Evolutionary conservation across 1,140 invertebrate genomes (phyloP).

Genomic region (Drosophila parabipectinata): DNA sequence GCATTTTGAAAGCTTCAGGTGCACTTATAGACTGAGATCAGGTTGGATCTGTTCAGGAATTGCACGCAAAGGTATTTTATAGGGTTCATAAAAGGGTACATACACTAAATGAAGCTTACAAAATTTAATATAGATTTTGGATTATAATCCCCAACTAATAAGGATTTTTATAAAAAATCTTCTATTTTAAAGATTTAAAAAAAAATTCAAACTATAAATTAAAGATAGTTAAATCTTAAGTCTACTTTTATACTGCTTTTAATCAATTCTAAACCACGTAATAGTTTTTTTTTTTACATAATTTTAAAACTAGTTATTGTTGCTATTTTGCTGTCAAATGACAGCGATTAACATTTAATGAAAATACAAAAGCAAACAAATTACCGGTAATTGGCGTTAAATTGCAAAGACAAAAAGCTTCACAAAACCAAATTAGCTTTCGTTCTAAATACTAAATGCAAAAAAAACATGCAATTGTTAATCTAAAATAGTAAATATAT

Average conservation of each 20-base stretch:
- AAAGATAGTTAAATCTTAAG: background rate
- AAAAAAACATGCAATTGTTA: background rate
- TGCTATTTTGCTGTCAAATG: constrained; percentile 5
- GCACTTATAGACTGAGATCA: constrained; percentile 32
- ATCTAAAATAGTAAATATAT: background rate
- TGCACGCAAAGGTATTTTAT: background rate
- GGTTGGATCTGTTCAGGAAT: constrained; percentile 4
- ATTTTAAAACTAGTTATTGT: constrained; percentile 13
- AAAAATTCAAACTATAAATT: background rate
- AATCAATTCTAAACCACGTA: background rate
- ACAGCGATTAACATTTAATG: constrained; percentile 57
- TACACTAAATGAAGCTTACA: background rate
- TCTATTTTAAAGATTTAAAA: too few species aligned
- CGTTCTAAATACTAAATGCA: constrained; percentile 1
- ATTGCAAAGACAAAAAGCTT: constrained; percentile 56
- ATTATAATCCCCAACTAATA: constrained; percentile 1
- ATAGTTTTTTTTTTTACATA: background rate
- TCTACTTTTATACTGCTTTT: background rate
- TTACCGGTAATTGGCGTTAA: constrained; percentile 56
- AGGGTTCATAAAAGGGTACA: background rate
- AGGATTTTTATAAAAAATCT: too few species aligned
- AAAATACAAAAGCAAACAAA: constrained; percentile 61
- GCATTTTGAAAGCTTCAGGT: constrained; percentile 37
- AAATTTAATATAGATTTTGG: too few species aligned
- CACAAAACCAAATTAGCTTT: constrained; percentile 16